Percentiles rank a stretch among this genome's conserved stretches.
phyloP scores from a whole-genome alignment of 2,888 invertebrate genomes.

The Phengaris arion region DNA sequence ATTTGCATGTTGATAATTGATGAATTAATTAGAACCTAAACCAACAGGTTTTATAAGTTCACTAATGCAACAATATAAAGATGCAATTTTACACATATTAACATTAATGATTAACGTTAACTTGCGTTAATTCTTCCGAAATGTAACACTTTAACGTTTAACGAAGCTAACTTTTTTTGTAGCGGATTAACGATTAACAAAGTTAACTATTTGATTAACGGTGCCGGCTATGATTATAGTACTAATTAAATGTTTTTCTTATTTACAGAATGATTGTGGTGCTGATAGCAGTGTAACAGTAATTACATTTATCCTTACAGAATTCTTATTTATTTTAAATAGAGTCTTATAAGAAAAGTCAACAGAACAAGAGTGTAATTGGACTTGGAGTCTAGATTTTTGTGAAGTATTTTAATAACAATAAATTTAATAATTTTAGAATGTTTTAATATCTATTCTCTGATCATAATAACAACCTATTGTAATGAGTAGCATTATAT shows the following conservation, averaged over 20 bases:
- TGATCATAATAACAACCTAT: background rate
- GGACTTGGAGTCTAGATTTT: constrained; percentile 43
- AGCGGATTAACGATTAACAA: too few species aligned
- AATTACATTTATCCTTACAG: constrained; percentile 44
- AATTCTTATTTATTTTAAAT: constrained; percentile 59
- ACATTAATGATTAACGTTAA: too few species aligned
- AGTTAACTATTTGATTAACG: too few species aligned
- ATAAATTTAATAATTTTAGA: constrained; percentile 46
- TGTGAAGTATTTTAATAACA: constrained; percentile 69
- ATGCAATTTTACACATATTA: too few species aligned
- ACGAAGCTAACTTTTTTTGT: too few species aligned
- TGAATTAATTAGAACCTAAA: too few species aligned
- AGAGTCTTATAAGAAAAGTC: constrained; percentile 43
- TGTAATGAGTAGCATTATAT: background rate
- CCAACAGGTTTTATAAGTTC: too few species aligned
- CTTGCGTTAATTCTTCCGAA: too few species aligned
- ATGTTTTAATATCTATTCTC: background rate
- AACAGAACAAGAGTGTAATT: constrained; percentile 43
- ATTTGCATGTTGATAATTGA: too few species aligned
- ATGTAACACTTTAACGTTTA: too few species aligned
- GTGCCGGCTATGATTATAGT: too few species aligned
- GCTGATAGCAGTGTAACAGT: constrained; percentile 65
- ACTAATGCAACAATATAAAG: too few species aligned
- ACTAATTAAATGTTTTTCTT: constrained; percentile 38
- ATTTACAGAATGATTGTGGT: constrained; percentile 76